Evolutionary conservation across 2,888 invertebrate genomes (phyloP).

Genomic region (Hedychridium roseum): DNA sequence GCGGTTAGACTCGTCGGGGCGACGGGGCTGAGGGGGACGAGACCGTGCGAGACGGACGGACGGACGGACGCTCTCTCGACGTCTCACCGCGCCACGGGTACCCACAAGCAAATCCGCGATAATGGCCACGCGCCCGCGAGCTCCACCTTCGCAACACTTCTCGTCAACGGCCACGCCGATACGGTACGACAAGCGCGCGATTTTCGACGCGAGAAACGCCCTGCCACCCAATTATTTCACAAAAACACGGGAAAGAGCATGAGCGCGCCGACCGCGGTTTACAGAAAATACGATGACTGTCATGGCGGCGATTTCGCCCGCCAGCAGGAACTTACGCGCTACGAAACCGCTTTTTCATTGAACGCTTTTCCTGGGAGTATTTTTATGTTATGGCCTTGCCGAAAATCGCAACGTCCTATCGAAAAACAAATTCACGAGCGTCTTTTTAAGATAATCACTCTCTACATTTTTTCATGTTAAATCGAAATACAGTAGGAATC

Average conservation of each 20-base stretch:
- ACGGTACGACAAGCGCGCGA: constrained; percentile 19
- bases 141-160: constrained; percentile 25
- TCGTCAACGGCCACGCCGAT: constrained; percentile 15
- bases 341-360: not conserved
- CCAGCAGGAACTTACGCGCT: constrained; percentile 44
- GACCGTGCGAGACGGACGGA: not conserved
- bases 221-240: constrained; percentile 29
- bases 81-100: constrained; percentile 52
- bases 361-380: not conserved
- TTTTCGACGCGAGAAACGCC: constrained; percentile 19
- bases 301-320: constrained; percentile 54
- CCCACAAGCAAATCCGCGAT: constrained; percentile 52
- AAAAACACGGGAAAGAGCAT: constrained; percentile 31
- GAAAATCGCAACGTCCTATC: not conserved
- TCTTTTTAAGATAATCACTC: constrained; percentile 11
- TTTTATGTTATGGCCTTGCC: not conserved
- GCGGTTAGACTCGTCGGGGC: constrained; percentile 47
- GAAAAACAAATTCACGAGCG: constrained; percentile 17
- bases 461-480: constrained; percentile 10
- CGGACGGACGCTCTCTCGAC: constrained; percentile 39
- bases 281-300: constrained; percentile 55
- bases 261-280: constrained; percentile 41
- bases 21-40: constrained; percentile 25
- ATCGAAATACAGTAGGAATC: constrained; percentile 23
- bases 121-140: constrained; percentile 51